Percentiles rank a stretch among this genome's conserved stretches.
Conservation (phyloP, 1,140 invertebrate species). For the Trypoxylus dichotomus region DNA sequence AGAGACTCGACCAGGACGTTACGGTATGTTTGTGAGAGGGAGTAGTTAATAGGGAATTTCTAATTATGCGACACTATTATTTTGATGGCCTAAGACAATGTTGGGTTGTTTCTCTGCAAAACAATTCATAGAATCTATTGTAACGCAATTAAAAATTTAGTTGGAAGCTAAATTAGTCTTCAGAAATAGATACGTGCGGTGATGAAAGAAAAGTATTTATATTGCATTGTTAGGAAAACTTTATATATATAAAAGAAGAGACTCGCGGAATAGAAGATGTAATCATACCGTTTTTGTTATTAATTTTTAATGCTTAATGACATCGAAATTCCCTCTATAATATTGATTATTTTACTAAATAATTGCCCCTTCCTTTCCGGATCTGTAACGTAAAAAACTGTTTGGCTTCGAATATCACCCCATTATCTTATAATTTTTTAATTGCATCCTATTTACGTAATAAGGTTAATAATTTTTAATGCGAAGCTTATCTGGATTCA, state of each 20-base stretch:
- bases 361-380: background rate
- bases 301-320: too few species aligned
- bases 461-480: background rate
- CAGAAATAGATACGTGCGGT: too few species aligned
- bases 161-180: too few species aligned
- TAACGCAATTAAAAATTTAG: too few species aligned
- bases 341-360: background rate
- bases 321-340: background rate
- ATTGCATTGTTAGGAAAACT: too few species aligned
- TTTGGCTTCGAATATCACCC: background rate
- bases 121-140: too few species aligned
- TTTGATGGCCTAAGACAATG: background rate
- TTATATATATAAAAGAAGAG: too few species aligned
- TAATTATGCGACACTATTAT: background rate
- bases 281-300: too few species aligned
- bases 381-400: background rate
- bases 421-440: background rate
- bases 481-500: background rate
- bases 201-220: too few species aligned
- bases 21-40: background rate
- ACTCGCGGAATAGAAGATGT: too few species aligned
- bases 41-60: background rate
- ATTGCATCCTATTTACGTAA: background rate
- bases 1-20: background rate
- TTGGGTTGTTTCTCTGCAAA: too few species aligned